Base-by-base conservation (phyloP, 2,888 invertebrate species). In the Microdon myrmicae region DNA sequence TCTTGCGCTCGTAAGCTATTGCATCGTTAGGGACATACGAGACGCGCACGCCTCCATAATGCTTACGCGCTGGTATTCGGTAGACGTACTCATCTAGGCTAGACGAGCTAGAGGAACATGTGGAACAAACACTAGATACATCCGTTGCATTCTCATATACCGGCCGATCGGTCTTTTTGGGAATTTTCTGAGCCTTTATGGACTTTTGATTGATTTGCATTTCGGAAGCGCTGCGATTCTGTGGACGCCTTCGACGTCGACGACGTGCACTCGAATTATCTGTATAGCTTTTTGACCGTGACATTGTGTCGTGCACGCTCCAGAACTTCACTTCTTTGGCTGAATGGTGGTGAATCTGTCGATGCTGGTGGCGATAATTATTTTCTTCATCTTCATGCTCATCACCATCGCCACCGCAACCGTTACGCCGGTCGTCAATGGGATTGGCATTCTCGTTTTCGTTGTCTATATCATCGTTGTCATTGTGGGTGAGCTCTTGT, bases 1-100 rank as follows among this genome's bases (percentile, higher is more conserved):
- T 85, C 56, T 89, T 83, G 64, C 87, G 83, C 14, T 91, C 92
- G 73, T 89, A 89, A 48, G 93, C 92, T 16, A 93, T 84, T 2
- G 92, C 90, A 80, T 94, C 94, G 78, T 94, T 94, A 68, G 94
- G 94, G 58, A 95, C 94, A 81, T 95, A 95, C 1, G 94, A 92
- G 69, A 94, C 93, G 61, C 94, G 81, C 8, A 94, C 92, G n/a
- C 94, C 94, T 10, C 92, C 92, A 73, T 92, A 92, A 20, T 91
- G 90, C 56, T 90, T 83, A 67, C 92, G 82, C 4, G 92, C 88
- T 1, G 93, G 93, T 70, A 94, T 81, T 41, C 90, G 88, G 77
- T 94, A 94, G 38, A 93, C 90, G 70, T 91, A 88, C 67, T 92
- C 91, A 60, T 93, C 94, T 68, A 93, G 91, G 3, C 91, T 91